Percentiles rank a stretch among this genome's conserved stretches.
These are phyloP conservation scores for Uloborus diversus DNA, from an alignment of 1,140 invertebrate species.

Conservation along the genomic window DNA sequence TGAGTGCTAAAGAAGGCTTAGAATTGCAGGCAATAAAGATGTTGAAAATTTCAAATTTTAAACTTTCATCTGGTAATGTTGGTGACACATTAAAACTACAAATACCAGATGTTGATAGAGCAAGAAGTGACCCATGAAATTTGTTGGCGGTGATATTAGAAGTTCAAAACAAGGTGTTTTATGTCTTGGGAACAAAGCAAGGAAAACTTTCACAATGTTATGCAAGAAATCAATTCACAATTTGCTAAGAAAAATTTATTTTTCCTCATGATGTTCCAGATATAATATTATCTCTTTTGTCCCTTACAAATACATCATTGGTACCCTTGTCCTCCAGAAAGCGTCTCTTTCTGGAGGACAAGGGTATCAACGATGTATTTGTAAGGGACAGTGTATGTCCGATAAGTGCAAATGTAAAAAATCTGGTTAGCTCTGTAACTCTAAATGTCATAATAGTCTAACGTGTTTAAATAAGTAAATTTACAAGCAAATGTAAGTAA, in stretches of 20 bases:
- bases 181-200: constrained; percentile 18
- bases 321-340: too few species aligned
- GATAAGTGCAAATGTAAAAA: constrained; percentile 25
- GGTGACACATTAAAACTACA: constrained; percentile 16
- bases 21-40: background rate
- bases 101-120: constrained; percentile 26
- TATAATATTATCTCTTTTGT: background rate
- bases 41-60: constrained; percentile 33
- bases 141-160: constrained; percentile 15
- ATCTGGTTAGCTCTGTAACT: constrained; percentile 1
- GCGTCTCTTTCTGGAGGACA: constrained; percentile 11
- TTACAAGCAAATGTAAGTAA: background rate
- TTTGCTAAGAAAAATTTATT: constrained; percentile 13
- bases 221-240: constrained; percentile 23
- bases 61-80: constrained; percentile 3
- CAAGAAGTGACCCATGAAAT: constrained; percentile 31
- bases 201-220: constrained; percentile 11
- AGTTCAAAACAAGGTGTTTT: background rate
- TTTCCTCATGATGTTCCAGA: background rate
- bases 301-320: background rate
- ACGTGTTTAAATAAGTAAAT: constrained; percentile 6
- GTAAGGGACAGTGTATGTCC: background rate
- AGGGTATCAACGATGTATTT: constrained; percentile 1
- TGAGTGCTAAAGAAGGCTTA: constrained; percentile 22
- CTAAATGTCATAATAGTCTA: constrained; percentile 23